Conservation (phyloP, 2,113 vertebrate species). For the Solenodon paradoxus region DNA sequence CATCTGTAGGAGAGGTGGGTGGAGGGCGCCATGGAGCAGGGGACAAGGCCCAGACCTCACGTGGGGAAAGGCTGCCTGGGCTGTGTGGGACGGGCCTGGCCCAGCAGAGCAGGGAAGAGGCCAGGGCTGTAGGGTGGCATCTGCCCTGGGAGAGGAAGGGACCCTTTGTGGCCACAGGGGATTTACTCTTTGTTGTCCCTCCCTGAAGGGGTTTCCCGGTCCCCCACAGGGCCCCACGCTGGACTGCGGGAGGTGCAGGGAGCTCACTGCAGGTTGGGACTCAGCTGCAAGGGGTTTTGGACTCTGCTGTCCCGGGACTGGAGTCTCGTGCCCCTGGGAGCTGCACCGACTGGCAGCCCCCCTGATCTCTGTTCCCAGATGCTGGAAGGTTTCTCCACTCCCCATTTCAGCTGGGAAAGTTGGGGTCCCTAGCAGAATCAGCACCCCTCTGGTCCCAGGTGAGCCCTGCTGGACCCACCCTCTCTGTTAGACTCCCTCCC, state of each 20-base stretch:
- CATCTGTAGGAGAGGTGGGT: neutral
- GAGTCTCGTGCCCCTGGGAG: too few species aligned
- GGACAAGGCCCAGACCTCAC: too few species aligned
- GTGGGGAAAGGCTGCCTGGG: neutral
- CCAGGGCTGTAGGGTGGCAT: neutral
- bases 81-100: neutral
- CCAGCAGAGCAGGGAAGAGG: too few species aligned
- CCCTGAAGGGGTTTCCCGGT: neutral
- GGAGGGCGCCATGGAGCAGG: too few species aligned
- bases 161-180: neutral
- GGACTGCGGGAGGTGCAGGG: too few species aligned
- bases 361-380: neutral
- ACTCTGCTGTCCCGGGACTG: fast-evolving
- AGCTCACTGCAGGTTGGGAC: too few species aligned
- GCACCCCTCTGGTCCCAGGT: neutral
- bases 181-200: neutral
- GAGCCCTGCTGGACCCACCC: neutral
- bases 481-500: neutral
- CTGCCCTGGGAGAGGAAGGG: neutral
- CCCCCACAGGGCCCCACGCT: too few species aligned
- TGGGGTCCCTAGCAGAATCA: too few species aligned
- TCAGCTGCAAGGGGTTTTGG: neutral
- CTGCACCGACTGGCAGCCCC: too few species aligned
- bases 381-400: neutral
- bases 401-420: neutral